Evolutionary conservation across 2,113 vertebrate genomes (phyloP).

Genomic region (Anhinga anhinga): DNA sequence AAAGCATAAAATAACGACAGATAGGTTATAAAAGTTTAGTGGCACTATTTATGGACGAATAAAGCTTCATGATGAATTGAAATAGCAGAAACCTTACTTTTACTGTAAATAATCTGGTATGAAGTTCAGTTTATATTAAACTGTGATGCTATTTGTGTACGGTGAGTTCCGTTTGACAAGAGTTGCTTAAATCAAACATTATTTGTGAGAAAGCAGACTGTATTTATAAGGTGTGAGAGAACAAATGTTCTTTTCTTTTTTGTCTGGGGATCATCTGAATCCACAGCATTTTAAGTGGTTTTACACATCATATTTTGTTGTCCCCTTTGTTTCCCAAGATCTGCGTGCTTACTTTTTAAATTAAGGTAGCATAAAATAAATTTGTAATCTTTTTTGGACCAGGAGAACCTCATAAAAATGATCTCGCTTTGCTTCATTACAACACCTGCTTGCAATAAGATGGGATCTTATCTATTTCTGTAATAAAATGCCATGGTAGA

Average conservation of each 20-base stretch:
- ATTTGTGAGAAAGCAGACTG: not conserved
- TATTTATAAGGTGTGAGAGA: not conserved
- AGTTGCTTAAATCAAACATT: not conserved
- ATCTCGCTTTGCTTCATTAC: constrained; percentile 61
- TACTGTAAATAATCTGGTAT: not conserved
- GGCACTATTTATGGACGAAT: not conserved
- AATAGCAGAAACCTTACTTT: not conserved
- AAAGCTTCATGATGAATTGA: not conserved
- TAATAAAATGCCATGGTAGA: constrained; percentile 73
- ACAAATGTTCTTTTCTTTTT: not conserved
- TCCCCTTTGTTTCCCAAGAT: not conserved
- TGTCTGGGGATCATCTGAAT: not conserved
- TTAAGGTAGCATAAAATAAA: constrained; percentile 2
- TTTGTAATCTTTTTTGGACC: not conserved
- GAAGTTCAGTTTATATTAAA: not conserved
- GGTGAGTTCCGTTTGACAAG: not conserved
- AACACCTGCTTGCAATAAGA: constrained; percentile 69
- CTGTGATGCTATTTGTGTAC: not conserved
- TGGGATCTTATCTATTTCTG: constrained; percentile 68
- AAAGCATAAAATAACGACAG: not conserved
- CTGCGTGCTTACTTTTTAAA: not conserved
- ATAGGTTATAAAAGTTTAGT: not conserved
- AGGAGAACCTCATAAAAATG: constrained; percentile 47
- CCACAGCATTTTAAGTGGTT: not conserved
- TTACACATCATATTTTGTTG: not conserved